A percentile compares a stretch with the other conserved stretches of the same genome.
Evolutionary conservation across 2,888 invertebrate genomes (phyloP).

Genomic region (Ophion ellenae): DNA sequence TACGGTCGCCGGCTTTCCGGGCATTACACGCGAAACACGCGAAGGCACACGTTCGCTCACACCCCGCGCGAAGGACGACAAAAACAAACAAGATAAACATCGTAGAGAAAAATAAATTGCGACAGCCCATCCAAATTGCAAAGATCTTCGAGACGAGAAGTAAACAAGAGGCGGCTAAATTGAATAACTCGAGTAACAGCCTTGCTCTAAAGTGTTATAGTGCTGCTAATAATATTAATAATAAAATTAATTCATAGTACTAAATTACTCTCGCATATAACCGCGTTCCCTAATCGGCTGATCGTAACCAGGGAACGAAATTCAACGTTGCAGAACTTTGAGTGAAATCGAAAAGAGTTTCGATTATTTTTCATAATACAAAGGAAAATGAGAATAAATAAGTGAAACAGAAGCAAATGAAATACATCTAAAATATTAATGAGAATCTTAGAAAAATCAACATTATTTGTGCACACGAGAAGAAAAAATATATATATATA

Average conservation of each 20-base stretch:
- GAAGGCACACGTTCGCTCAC: not conserved
- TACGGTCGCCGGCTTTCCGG: constrained; percentile 61
- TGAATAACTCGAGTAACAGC: constrained; percentile 54
- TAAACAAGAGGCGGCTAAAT: constrained; percentile 31
- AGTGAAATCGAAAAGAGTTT: constrained; percentile 57
- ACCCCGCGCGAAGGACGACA: not conserved
- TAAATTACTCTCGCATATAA: constrained; percentile 50
- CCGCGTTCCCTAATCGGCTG: constrained; percentile 27
- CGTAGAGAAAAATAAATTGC: constrained; percentile 29
- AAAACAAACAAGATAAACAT: not conserved
- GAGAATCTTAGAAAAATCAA: constrained; percentile 54
- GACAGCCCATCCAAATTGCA: constrained; percentile 45
- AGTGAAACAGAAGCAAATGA: constrained; percentile 26
- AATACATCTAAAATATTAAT: constrained; percentile 36
- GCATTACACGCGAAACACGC: constrained; percentile 48
- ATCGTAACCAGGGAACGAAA: constrained; percentile 27
- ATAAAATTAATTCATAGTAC: constrained; percentile 35
- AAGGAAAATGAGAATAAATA: constrained; percentile 29
- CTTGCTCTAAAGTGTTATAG: constrained; percentile 47
- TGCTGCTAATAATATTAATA: constrained; percentile 33
- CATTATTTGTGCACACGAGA: constrained; percentile 62
- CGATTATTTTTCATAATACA: constrained; percentile 68
- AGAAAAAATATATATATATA: constrained; percentile 28
- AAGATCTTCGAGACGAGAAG: constrained; percentile 33
- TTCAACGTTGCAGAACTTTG: constrained; percentile 45